Evolutionary conservation across 2,888 invertebrate species (phyloP).

Genomic region (Gymnoscelis rufifasciata): DNA sequence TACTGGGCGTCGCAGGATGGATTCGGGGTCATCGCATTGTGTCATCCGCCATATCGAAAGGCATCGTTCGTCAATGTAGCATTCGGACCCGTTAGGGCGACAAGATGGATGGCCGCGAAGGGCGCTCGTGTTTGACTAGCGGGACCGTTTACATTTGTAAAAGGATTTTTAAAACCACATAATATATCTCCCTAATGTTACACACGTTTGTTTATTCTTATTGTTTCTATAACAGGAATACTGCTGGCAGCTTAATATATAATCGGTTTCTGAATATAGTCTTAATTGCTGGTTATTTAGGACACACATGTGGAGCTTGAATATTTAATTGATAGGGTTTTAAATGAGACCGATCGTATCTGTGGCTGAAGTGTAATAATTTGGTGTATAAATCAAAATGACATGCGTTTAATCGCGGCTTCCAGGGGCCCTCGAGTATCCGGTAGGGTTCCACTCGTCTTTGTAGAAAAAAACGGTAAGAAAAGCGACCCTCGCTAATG

Average conservation of each 20-base stretch:
- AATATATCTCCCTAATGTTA: constrained; percentile 6
- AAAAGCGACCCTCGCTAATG: constrained; percentile 69
- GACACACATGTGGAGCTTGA: constrained; percentile 41
- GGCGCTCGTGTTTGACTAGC: constrained; percentile 37
- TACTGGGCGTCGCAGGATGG: constrained; percentile 55
- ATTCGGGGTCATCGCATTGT: constrained; percentile 71
- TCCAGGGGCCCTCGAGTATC: constrained; percentile 46
- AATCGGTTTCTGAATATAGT: too few species aligned
- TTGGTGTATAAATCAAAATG: constrained; percentile 71
- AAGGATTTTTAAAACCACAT: constrained; percentile 48
- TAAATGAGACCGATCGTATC: constrained; percentile 31
- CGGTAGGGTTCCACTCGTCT: constrained; percentile 47
- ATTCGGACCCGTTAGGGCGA: constrained; percentile 38
- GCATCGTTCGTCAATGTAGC: constrained; percentile 59
- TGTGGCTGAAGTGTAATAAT: constrained; percentile 48
- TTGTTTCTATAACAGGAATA: constrained; percentile 27
- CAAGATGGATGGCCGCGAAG: constrained; percentile 53
- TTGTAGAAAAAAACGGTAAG: constrained; percentile 52
- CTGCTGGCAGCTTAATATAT: too few species aligned
- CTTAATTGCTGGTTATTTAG: constrained; percentile 21
- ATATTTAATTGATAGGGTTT: constrained; percentile 36
- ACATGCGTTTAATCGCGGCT: constrained; percentile 64
- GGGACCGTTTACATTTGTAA: constrained; percentile 53
- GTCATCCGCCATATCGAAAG: constrained; percentile 65
- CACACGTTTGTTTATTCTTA: constrained; percentile 18